Evolutionary conservation across 2,113 vertebrate genomes (phyloP), one percentile per base, ranked within the genome.

Genomic region (Hepsetus odoe): DNA sequence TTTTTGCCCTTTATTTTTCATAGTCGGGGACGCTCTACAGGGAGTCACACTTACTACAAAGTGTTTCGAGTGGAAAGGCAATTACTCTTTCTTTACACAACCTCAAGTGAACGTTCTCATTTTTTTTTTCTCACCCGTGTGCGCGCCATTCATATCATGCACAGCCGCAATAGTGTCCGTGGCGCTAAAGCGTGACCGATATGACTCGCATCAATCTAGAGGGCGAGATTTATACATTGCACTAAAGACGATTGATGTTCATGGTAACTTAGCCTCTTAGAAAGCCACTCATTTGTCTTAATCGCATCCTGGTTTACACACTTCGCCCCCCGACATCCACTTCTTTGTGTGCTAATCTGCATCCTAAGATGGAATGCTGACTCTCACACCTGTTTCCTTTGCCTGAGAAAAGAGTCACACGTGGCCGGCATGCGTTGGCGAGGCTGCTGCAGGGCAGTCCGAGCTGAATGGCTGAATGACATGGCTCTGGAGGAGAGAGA

Each of bases 51-150:
- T 53, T 79, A 83, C 78, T 71, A 69, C 76, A 69, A 80, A 82
- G 58, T 87, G 87, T 74, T 84, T 86, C 74, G 71, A 85, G 20
- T 72, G 77, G 72, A 79, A 88, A 90, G 89, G 85, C 75, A 90
- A 83, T 88, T 81, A 83, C 49, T 32, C 55, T 35, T 82, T 77
- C 49, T 81, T 79, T 67, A 20, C 5, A 53, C 74, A 86, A 84
- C 80, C 85, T 85, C 80, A 72, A 83, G 79, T 70, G 53, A 0
- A 26, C 77, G 74, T 64, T 82, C 44, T 30, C 38, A 11, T 30
- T 32, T 87, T 84, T 86, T 30, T 32, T 87, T 84, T 86, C 82
- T 83, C 77, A 85, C 86, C 82, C 80, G 51, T 74, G 73, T 49
- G 55, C 16, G 49, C 72, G 77, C 83, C 77, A 78, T 88, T 87